phyloP scores from a whole-genome alignment of 2,888 invertebrate genomes.

The Sphaerophoria taeniata region DNA sequence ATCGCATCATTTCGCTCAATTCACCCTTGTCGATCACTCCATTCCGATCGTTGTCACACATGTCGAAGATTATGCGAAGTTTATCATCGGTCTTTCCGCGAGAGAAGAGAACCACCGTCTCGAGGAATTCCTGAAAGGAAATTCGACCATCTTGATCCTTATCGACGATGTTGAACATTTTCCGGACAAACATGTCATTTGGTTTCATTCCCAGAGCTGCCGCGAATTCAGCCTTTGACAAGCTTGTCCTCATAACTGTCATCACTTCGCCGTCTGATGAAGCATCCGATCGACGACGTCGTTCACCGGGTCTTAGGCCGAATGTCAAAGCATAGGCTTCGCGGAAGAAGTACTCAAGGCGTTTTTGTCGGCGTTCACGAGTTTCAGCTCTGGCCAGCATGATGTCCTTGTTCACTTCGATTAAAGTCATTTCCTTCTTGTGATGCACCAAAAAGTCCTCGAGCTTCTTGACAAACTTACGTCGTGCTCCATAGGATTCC shows the following conservation, averaged over 20 bases:
- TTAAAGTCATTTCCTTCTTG: slow-evolving; percentile 90
- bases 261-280: slow-evolving; percentile 92
- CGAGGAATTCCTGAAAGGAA: slow-evolving; percentile 97
- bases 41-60: slow-evolving; percentile 98
- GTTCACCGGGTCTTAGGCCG: slow-evolving; percentile 93
- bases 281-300: slow-evolving; percentile 88
- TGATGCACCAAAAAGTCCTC: slow-evolving; percentile 92
- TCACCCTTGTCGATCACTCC: slow-evolving; percentile 97
- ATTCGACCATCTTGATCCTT: slow-evolving; percentile 96
- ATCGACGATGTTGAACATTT: slow-evolving; percentile 99
- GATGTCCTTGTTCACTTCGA: slow-evolving; percentile 90
- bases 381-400: slow-evolving; percentile 97
- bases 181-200: slow-evolving; percentile 96
- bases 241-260: slow-evolving; percentile 95
- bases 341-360: slow-evolving; percentile 97
- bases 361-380: slow-evolving; percentile 94
- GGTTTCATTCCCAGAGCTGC: slow-evolving; percentile 97
- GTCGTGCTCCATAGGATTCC: slow-evolving; percentile 90
- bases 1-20: slow-evolving; percentile 95
- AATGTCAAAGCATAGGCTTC: slow-evolving; percentile 98
- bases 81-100: slow-evolving; percentile 97
- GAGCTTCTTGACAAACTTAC: slow-evolving; percentile 94
- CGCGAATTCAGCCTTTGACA: slow-evolving; percentile 96
- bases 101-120: slow-evolving; percentile 96
- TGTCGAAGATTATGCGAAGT: slow-evolving; percentile 96